Evolutionary conservation across 2,797 vertebrate species (phyloP), one percentile per base, ranked within the genome.

Genomic region (Intellagama lesueurii): DNA sequence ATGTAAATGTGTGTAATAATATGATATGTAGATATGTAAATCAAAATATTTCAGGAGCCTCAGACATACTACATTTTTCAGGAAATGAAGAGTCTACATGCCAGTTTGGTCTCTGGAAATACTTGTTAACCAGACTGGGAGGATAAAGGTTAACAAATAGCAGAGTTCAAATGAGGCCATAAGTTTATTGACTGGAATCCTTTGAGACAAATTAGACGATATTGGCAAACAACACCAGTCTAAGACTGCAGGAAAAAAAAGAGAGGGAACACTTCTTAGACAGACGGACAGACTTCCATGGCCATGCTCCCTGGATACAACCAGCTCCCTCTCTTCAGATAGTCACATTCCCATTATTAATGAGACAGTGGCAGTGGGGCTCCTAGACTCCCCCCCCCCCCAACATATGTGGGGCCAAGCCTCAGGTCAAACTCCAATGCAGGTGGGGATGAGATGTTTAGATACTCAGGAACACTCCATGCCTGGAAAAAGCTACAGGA

Each of bases 91-190:
- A 44, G 52, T 32, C 52, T 49, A 0, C 28, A 68, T 81, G 35
- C 32, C 52, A 66, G 44, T 80, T 35, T 64, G 19, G 3, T 32
- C 73, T 81, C 79, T 47, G 72, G 69, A 85, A 85, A 85, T 66
- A 30, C 30, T 49, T 79, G 68, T 52, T 49, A 89, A 44, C 19
- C n/a, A 85, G 32, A n/a, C 35, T n/a, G 49, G 49, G 49, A n/a
- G 17, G 7, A 69, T 40, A n/a, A 80, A 85, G 14, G 60, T 82
- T n/a, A 28, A 66, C 28, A 83, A 83, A 47, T 24, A 73, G 77
- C 76, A 80, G 83, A 85, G 78, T 49, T 75, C 77, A 88, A 83
- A 68, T 76, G 40, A 88, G 80, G 69, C 56, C 56, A 75, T 26
- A 68, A 24, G 5, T 83, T 72, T 73, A 70, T 68, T 70, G 28